Percentiles rank a stretch among this genome's conserved stretches.
Evolutionary conservation across 2,113 vertebrate genomes (phyloP).

Genomic region (Macrotus californicus): DNA sequence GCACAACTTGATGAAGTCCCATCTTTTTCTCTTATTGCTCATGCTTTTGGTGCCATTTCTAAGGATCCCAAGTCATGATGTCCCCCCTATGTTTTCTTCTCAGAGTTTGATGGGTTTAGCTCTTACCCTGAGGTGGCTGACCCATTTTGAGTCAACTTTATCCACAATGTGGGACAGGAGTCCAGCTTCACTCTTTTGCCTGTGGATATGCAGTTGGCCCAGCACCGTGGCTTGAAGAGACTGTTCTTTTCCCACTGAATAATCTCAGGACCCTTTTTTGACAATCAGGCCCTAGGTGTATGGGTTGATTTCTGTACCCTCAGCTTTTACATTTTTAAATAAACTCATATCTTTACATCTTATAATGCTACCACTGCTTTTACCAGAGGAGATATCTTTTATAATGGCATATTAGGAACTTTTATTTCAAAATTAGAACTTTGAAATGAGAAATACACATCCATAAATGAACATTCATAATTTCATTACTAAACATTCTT

Average conservation of each 20-base stretch:
- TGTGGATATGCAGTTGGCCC: not conserved
- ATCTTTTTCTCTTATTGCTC: not conserved
- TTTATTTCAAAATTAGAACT: not conserved
- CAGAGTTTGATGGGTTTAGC: not conserved
- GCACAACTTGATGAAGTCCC: not conserved
- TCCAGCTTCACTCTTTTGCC: not conserved
- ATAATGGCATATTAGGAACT: not conserved
- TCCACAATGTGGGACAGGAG: not conserved
- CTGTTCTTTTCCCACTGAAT: not conserved
- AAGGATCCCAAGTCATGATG: not conserved
- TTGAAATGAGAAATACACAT: conserved; percentile 31
- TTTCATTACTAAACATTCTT: conserved; percentile 18
- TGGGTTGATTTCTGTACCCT: not conserved
- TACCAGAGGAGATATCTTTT: not conserved
- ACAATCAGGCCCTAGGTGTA: not conserved
- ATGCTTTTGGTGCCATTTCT: not conserved
- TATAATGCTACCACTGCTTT: conserved; percentile 1
- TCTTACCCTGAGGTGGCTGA: not conserved
- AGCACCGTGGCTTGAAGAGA: not conserved
- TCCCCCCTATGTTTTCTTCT: not conserved
- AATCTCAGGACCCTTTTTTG: not conserved
- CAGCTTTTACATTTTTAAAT: not conserved
- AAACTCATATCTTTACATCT: not conserved
- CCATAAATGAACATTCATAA: not conserved
- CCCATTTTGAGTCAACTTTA: not conserved